phyloP scores from a whole-genome alignment of 2,797 vertebrate species.

The Pseudochaenichthys georgianus region DNA sequence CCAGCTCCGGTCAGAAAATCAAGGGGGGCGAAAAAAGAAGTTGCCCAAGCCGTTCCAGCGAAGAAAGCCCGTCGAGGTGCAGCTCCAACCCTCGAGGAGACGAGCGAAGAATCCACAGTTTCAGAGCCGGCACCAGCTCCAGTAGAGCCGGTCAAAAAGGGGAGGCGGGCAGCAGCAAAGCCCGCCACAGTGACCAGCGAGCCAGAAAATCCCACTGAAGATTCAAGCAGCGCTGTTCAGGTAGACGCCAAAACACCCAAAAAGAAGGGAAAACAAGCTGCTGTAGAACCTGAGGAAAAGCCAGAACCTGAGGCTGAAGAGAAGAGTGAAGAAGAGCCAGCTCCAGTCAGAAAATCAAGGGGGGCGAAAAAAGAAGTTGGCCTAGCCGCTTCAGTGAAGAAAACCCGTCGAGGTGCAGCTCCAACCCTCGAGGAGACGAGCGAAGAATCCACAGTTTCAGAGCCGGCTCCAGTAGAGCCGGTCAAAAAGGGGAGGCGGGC shows the following conservation, averaged over 20 bases:
- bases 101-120: constrained; percentile 17
- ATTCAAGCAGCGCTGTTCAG: background rate
- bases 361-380: no score
- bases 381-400: no score
- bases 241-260: constrained; percentile 45
- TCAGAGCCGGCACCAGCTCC: constrained; percentile 23
- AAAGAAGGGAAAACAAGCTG: constrained; percentile 12
- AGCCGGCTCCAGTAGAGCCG: background rate
- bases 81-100: constrained; percentile 18
- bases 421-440: no score
- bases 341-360: no score
- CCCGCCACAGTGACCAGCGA: background rate
- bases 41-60: constrained; percentile 38
- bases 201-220: constrained; percentile 13
- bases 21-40: constrained; percentile 38
- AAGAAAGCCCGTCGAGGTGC: constrained; percentile 66
- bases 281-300: no score
- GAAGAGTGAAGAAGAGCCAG: no score
- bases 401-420: no score
- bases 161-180: constrained; percentile 57
- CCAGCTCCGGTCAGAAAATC: constrained; percentile 50
- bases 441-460: no score
- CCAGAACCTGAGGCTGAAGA: no score
- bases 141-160: constrained; percentile 46
- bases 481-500: constrained; percentile 54